These are phyloP conservation scores for Deilephila elpenor DNA, from an alignment of 2,888 invertebrate species.

Conservation along the genomic window DNA sequence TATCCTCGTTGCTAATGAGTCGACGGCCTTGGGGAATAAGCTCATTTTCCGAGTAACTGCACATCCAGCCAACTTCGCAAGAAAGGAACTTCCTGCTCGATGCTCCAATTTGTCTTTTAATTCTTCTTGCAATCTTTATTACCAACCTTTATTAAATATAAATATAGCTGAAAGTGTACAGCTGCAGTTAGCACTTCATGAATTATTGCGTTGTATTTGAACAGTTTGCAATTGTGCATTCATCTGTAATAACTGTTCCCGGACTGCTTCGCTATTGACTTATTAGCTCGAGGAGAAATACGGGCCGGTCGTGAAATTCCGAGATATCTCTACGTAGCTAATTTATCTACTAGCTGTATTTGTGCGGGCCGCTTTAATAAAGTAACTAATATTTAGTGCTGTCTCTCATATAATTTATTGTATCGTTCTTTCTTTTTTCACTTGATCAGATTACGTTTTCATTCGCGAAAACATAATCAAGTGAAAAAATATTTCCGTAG, in stretches of 20 bases:
- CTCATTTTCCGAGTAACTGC: conserved; percentile 72
- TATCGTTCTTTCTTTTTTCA: background rate
- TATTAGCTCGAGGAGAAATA: conserved; percentile 52
- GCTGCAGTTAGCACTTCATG: conserved; percentile 13
- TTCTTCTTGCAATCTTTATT: conserved; percentile 58
- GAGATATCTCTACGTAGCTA: background rate
- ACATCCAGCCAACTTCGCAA: conserved; percentile 58
- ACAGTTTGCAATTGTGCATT: conserved; percentile 34
- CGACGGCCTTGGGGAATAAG: conserved; percentile 69
- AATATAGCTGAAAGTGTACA: background rate
- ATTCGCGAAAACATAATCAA: too few relatives aligned
- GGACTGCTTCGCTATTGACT: conserved; percentile 50
- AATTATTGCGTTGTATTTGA: conserved; percentile 31
- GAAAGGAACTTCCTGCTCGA: conserved; percentile 62
- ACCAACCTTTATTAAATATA: conserved; percentile 33
- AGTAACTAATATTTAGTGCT: background rate
- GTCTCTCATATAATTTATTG: background rate
- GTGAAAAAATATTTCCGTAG: background rate
- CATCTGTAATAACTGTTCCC: conserved; percentile 41
- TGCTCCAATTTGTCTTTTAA: conserved; percentile 69
- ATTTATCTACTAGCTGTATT: background rate
- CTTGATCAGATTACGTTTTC: too few relatives aligned
- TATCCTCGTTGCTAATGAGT: conserved; percentile 68
- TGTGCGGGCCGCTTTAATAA: background rate
- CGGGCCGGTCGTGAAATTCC: background rate